Percentiles rank a stretch among this genome's conserved stretches.
Conservation (phyloP, 2,113 vertebrate genomes). For the Melanocharis versteri region DNA sequence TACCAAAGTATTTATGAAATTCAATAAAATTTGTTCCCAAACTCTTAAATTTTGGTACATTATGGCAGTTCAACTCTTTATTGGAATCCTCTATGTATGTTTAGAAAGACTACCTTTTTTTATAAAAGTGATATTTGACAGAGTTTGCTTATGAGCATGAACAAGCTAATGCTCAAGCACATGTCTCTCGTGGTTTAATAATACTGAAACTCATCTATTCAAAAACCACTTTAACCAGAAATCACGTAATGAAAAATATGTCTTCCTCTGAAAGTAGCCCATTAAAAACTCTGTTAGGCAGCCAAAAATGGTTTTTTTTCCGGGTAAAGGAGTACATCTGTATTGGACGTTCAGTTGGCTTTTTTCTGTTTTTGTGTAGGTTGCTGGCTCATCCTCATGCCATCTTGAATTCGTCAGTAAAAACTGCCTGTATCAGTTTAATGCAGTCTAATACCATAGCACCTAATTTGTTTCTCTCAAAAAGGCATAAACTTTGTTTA, state of each 20-base stretch:
- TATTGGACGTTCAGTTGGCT: not conserved
- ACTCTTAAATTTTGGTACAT: not conserved
- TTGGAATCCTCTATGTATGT: not conserved
- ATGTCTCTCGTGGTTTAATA: not conserved
- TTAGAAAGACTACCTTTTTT: not conserved
- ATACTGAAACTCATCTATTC: constrained; percentile 22
- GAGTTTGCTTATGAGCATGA: not conserved
- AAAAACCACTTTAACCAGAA: not conserved
- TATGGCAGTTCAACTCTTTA: not conserved
- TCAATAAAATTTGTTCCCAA: constrained; percentile 66
- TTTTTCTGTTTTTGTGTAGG: not conserved
- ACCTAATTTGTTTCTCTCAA: not conserved
- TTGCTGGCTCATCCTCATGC: not conserved
- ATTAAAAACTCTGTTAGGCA: not conserved
- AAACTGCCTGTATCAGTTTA: not conserved
- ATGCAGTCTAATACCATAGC: not conserved
- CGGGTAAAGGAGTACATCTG: not conserved
- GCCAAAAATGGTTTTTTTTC: not conserved
- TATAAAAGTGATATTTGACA: not conserved
- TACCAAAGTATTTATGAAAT: constrained; percentile 72
- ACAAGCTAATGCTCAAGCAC: not conserved
- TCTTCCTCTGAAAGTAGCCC: not conserved
- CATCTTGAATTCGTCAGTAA: not conserved
- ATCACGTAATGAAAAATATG: not conserved
- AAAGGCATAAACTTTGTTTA: constrained; percentile 19